Conservation (phyloP, 2,113 vertebrate species). For the Apodemus sylvaticus region DNA sequence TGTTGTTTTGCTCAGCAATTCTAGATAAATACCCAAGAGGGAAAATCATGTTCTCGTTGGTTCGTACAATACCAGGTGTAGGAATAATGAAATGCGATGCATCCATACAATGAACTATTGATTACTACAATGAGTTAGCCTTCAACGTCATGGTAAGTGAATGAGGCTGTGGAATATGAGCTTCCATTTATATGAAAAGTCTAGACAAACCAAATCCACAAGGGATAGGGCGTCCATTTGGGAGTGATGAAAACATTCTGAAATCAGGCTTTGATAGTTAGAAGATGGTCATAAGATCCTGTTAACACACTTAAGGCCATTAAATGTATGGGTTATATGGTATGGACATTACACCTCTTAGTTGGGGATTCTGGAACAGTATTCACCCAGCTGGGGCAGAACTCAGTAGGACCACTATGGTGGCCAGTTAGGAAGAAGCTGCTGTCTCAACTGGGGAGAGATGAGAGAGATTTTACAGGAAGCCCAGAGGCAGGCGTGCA, state of each 20-base stretch:
- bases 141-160: neutral
- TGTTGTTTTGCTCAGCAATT: neutral
- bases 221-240: neutral
- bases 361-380: neutral
- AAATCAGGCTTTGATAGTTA: neutral
- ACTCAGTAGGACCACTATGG: neutral
- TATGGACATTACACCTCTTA: neutral
- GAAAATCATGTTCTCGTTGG: neutral
- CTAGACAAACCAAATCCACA: neutral
- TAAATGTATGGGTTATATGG: neutral
- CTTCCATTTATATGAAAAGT: neutral
- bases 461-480: neutral
- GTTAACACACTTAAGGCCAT: neutral
- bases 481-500: neutral
- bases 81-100: neutral
- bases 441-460: neutral
- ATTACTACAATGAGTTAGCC: neutral
- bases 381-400: neutral
- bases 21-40: neutral
- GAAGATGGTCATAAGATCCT: neutral
- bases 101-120: neutral
- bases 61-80: neutral
- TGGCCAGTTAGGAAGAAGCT: neutral
- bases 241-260: neutral
- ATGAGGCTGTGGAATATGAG: neutral